Evolutionary conservation across 2,888 invertebrate genomes (phyloP).

Genomic region (Apotomis betuletana): DNA sequence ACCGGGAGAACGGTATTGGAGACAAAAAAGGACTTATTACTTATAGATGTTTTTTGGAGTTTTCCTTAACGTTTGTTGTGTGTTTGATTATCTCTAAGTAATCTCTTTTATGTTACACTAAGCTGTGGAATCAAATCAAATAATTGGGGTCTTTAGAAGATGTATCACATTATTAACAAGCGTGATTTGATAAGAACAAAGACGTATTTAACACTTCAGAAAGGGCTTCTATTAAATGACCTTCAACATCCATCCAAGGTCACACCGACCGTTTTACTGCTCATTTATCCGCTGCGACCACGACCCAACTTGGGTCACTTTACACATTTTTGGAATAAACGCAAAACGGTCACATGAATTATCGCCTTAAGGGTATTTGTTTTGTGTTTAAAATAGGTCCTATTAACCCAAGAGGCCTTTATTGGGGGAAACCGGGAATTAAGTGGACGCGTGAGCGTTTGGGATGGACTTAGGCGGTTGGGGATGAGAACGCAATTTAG

Average conservation of each 20-base stretch:
- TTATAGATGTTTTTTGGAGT: too few relatives aligned
- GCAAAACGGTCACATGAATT: conserved; percentile 51
- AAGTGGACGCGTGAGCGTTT: conserved; percentile 53
- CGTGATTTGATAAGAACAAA: background rate
- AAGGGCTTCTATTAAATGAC: background rate
- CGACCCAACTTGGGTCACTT: conserved; percentile 51
- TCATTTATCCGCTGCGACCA: conserved; percentile 23
- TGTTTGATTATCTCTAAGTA: too few relatives aligned
- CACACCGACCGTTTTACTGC: background rate
- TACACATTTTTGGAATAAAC: conserved; percentile 55
- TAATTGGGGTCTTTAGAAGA: too few relatives aligned
- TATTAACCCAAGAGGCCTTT: conserved; percentile 53
- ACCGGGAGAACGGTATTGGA: too few relatives aligned
- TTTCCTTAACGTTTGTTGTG: too few relatives aligned
- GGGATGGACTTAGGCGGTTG: background rate
- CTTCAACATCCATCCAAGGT: background rate
- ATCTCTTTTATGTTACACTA: too few relatives aligned
- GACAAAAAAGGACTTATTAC: too few relatives aligned
- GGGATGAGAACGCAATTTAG: background rate
- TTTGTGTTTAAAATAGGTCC: conserved; percentile 53
- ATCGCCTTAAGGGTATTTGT: conserved; percentile 55
- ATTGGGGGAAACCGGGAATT: conserved; percentile 58
- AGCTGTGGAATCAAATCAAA: too few relatives aligned
- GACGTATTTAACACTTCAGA: background rate
- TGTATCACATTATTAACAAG: too few relatives aligned